These are phyloP conservation scores for Hemibagrus guttatus DNA, from an alignment of 2,797 vertebrate genomes.

Conservation along the genomic window DNA sequence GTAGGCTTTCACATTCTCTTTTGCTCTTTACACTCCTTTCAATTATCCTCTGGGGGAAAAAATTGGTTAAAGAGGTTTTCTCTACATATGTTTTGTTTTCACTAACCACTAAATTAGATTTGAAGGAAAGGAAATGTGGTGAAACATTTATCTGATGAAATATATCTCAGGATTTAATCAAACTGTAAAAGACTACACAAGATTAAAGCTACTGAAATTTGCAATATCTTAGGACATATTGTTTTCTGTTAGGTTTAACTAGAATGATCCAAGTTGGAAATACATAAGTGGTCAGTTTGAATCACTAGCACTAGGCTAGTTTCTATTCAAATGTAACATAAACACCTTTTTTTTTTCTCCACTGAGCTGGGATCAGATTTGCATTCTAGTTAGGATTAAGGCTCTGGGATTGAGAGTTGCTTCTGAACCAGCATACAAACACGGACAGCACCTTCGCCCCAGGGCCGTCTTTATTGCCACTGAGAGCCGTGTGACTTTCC, in stretches of 20 bases:
- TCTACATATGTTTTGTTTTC: not conserved
- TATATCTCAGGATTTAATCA: not conserved
- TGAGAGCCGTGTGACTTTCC: constrained; percentile 47
- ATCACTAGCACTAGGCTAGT: not conserved
- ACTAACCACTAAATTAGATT: not conserved
- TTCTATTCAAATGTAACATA: not conserved
- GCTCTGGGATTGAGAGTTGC: constrained; percentile 2
- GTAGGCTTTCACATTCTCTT: not conserved
- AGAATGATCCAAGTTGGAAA: constrained; percentile 13
- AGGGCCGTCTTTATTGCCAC: constrained; percentile 19
- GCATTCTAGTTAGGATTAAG: constrained; percentile 22
- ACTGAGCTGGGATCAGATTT: constrained; percentile 1
- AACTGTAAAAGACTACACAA: not conserved
- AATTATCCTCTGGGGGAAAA: not conserved
- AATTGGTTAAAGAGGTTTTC: not conserved
- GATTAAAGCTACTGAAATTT: not conserved
- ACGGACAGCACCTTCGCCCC: constrained; percentile 1
- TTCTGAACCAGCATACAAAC: constrained; percentile 19
- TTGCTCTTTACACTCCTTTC: not conserved
- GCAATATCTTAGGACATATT: not conserved
- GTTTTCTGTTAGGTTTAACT: not conserved
- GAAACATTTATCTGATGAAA: not conserved
- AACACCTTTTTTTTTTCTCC: constrained; percentile 1
- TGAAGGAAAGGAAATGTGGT: not conserved
- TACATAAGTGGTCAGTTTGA: not conserved